Conservation (phyloP, 2,113 vertebrate species). For the Alexandromys fortis region DNA sequence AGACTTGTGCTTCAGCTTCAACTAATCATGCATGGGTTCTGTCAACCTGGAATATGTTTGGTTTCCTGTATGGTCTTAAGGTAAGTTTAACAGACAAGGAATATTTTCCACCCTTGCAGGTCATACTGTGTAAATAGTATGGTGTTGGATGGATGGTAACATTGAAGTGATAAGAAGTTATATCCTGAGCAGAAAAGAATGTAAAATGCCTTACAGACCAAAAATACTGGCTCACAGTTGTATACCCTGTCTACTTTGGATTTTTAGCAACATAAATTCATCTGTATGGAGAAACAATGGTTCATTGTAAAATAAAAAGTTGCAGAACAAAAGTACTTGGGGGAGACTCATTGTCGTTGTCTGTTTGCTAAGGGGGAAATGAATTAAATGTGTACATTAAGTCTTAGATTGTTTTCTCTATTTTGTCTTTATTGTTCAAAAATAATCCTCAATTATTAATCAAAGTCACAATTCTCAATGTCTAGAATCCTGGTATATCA, state of each 20-base stretch:
- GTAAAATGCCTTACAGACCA: constrained; percentile 7
- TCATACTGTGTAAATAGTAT: background rate
- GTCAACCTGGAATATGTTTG: rapidly evolving
- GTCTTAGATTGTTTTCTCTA: background rate
- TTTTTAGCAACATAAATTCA: constrained; percentile 24
- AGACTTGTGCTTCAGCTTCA: background rate
- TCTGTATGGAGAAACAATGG: background rate
- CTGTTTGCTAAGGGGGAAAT: background rate
- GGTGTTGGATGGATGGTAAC: background rate
- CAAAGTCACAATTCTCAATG: background rate
- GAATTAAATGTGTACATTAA: background rate
- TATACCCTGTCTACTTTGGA: background rate
- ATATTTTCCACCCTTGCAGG: background rate
- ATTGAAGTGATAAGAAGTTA: background rate
- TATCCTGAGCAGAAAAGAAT: constrained; percentile 5
- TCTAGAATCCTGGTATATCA: background rate
- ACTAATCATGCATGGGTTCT: background rate
- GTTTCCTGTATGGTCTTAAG: background rate
- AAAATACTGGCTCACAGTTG: background rate
- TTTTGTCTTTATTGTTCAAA: background rate
- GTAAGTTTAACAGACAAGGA: background rate
- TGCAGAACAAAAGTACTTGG: background rate
- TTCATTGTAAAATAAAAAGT: background rate
- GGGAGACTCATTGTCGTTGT: background rate
- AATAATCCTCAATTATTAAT: background rate